Conservation (phyloP, 2,797 vertebrate genomes). For the Gymnothorax javanicus region DNA sequence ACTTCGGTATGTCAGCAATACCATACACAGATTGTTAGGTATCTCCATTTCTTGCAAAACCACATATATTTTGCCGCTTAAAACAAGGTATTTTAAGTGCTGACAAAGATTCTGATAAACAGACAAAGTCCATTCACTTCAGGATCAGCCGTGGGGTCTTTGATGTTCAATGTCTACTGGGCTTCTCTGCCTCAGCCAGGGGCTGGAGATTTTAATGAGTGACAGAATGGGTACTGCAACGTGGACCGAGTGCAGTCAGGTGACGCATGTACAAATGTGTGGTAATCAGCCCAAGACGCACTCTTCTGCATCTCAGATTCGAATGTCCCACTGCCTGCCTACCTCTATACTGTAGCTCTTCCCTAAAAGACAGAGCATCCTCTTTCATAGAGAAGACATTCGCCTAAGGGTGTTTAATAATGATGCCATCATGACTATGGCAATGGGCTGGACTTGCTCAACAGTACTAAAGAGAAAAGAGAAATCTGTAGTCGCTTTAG, state of each 20-base stretch:
- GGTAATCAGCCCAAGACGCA: background rate
- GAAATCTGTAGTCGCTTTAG: background rate
- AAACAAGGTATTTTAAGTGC: background rate
- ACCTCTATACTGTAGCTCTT: background rate
- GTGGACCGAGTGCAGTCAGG: background rate
- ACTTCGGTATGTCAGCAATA: too few relatives aligned
- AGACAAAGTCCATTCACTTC: background rate
- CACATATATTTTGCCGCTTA: background rate
- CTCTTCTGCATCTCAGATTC: background rate
- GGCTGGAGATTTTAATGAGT: background rate
- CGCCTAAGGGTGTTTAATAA: slow-evolving; percentile 3
- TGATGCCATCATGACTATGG: background rate
- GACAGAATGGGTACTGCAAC: background rate
- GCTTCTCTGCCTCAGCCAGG: too few relatives aligned
- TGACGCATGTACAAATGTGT: background rate
- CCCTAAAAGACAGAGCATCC: background rate
- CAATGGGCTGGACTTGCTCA: slow-evolving; percentile 10
- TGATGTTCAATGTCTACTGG: background rate
- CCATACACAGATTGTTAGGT: too few relatives aligned
- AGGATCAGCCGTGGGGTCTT: background rate
- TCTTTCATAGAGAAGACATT: background rate
- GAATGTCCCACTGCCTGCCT: background rate
- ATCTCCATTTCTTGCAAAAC: background rate
- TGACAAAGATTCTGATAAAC: background rate
- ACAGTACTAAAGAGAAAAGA: background rate